A percentile compares a stretch with the other conserved stretches of the same genome.
phyloP scores from a whole-genome alignment of 2,113 vertebrate genomes.

The Ictidomys tridecemlineatus region DNA sequence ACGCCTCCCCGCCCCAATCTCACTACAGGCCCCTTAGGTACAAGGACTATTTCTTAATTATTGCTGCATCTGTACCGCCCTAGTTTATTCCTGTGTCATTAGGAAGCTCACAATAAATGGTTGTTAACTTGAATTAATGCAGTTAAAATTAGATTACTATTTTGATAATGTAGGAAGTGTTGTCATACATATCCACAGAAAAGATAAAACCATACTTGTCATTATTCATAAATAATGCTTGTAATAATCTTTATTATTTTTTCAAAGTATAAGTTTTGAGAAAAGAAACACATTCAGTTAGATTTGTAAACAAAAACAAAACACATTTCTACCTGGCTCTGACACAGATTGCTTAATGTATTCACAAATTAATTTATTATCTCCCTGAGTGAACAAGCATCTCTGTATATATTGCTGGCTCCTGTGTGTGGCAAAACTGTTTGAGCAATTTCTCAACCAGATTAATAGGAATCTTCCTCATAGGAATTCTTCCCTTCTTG shows the following conservation, averaged over 20 bases:
- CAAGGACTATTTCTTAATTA: neutral
- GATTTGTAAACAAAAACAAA: conserved; percentile 39
- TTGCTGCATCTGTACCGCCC: neutral
- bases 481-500: neutral
- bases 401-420: neutral
- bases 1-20: too few species aligned
- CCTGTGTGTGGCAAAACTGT: neutral
- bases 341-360: neutral
- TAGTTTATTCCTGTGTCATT: neutral
- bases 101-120: neutral
- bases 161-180: neutral
- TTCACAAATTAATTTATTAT: neutral
- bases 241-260: conserved; percentile 16
- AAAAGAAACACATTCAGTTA: conserved; percentile 30
- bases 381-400: neutral
- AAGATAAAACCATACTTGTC: neutral
- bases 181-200: conserved; percentile 7
- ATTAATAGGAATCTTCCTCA: neutral
- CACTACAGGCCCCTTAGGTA: too few species aligned
- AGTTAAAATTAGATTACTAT: conserved; percentile 18
- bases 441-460: neutral
- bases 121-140: neutral
- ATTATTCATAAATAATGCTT: conserved; percentile 12
- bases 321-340: neutral
- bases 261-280: neutral